These are phyloP conservation scores for Scolopax mira DNA, from an alignment of 2,113 vertebrate species.

Conservation along the genomic window DNA sequence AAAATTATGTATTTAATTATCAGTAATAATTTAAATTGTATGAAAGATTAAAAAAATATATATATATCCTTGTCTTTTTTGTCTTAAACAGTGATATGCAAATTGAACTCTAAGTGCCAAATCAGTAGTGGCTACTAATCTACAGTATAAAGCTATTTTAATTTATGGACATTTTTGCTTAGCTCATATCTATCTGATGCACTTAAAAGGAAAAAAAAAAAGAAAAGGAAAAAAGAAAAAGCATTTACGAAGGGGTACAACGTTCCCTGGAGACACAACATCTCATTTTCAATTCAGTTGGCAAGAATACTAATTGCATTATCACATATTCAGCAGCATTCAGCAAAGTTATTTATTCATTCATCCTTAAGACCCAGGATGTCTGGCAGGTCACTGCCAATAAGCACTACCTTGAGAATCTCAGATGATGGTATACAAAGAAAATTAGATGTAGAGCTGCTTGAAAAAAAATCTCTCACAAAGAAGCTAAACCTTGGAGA, in stretches of 20 bases:
- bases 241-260: slow-evolving; percentile 48
- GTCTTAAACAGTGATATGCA: not conserved
- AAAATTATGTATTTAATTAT: not conserved
- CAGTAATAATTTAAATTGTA: not conserved
- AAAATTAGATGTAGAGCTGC: slow-evolving; percentile 67
- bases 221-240: not conserved
- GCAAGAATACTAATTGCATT: slow-evolving; percentile 77
- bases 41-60: not conserved
- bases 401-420: slow-evolving; percentile 69
- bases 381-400: slow-evolving; percentile 72
- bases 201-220: slow-evolving; percentile 36
- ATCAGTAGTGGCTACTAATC: slow-evolving; percentile 43
- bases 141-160: slow-evolving; percentile 56
- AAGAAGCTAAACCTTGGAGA: slow-evolving; percentile 54
- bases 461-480: slow-evolving; percentile 19
- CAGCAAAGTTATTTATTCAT: slow-evolving; percentile 78
- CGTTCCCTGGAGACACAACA: slow-evolving; percentile 62
- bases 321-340: slow-evolving; percentile 76
- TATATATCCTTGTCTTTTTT: not conserved
- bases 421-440: slow-evolving; percentile 43
- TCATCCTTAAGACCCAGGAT: slow-evolving; percentile 70
- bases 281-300: slow-evolving; percentile 75
- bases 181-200: slow-evolving; percentile 36
- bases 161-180: slow-evolving; percentile 65
- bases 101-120: slow-evolving; percentile 28